Evolutionary conservation across 2,797 vertebrate genomes (phyloP).

Genomic region (Esox lucius): DNA sequence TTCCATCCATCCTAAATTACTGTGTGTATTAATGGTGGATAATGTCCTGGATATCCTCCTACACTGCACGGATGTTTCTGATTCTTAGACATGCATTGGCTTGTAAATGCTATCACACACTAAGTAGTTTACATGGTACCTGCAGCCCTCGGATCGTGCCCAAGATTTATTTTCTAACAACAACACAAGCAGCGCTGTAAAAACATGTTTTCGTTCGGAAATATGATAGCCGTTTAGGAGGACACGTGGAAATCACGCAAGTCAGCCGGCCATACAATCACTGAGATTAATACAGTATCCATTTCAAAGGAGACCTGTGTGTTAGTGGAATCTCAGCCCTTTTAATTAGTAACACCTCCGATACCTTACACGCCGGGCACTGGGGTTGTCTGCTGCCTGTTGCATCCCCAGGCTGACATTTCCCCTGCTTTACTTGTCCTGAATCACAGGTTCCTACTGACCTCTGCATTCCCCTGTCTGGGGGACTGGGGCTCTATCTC

Average conservation of each 20-base stretch:
- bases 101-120: too few species aligned
- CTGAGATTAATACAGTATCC: not conserved
- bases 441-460: not conserved
- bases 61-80: not conserved
- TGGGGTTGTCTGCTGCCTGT: not conserved
- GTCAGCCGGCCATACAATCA: not conserved
- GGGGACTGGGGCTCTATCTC: not conserved
- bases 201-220: not conserved
- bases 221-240: not conserved
- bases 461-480: not conserved
- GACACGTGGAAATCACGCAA: not conserved
- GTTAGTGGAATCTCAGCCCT: not conserved
- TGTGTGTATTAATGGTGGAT: not conserved
- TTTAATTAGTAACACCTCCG: slow-evolving; percentile 6
- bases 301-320: not conserved
- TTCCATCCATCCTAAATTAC: not conserved
- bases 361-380: not conserved
- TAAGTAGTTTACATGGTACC: not conserved
- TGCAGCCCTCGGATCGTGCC: not conserved
- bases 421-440: not conserved
- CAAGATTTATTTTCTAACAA: not conserved
- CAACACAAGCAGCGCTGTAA: not conserved
- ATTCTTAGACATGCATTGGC: too few species aligned
- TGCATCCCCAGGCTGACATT: not conserved
- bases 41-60: not conserved